Conservation (phyloP, 2,888 invertebrate genomes). For the Hymenopus coronatus region DNA sequence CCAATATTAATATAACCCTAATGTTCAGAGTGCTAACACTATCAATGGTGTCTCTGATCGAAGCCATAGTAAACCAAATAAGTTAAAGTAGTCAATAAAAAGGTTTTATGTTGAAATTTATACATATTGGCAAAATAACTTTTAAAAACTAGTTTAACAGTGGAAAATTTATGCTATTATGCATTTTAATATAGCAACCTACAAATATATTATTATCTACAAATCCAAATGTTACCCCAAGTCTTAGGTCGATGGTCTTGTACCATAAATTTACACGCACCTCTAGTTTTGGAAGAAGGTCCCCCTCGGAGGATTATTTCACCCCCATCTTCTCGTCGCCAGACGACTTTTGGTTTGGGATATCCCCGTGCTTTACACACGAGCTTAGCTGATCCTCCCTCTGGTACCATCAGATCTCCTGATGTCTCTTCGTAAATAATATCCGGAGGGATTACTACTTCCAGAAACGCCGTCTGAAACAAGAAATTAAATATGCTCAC, state of each 20-base stretch:
- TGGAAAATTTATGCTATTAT: too few relatives aligned
- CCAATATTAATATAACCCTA: too few relatives aligned
- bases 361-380: constrained; percentile 82
- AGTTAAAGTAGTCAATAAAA: too few relatives aligned
- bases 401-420: constrained; percentile 92
- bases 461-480: constrained; percentile 74
- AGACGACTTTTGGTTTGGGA: constrained; percentile 79
- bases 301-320: constrained; percentile 76
- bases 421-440: constrained; percentile 87
- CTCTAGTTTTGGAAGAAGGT: constrained; percentile 70
- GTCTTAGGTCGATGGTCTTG: too few relatives aligned
- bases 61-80: too few relatives aligned
- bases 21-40: too few relatives aligned
- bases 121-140: too few relatives aligned
- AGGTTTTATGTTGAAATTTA: too few relatives aligned
- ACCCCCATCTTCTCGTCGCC: constrained; percentile 83
- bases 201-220: not conserved
- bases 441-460: constrained; percentile 89
- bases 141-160: too few relatives aligned
- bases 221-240: not conserved
- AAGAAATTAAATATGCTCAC: not conserved
- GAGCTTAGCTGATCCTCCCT: constrained; percentile 83
- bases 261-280: constrained; percentile 45
- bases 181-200: not conserved
- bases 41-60: too few relatives aligned